Base-by-base conservation (phyloP, 1,140 invertebrate species). In the Bombus sibiricus region DNA sequence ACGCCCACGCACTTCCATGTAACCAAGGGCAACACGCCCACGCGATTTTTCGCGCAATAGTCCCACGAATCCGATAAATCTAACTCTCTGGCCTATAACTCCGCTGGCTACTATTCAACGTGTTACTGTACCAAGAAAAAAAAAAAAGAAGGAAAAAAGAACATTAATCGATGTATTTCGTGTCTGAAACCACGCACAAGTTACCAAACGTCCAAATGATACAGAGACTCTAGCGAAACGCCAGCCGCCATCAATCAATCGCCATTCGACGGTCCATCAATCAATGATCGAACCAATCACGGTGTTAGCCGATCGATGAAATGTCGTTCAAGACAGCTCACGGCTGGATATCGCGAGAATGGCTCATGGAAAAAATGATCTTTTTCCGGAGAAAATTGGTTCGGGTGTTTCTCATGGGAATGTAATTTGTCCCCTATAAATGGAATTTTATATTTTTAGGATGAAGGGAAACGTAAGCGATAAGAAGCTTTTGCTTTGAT, bases 231-330 rank as follows among this genome's bases (percentile, higher is more conserved):
- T 3, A 43, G 28, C 32, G n/a, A 22, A 39, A 74, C 1, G 72
- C 57, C 25, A 13, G 8, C 8, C 34, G 28, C 75, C 53, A 77
- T 77, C 75, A 62, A 77, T 77, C 75, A 77, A 77, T 18, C 34
- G 34, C 28, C 15, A 3, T 25, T 32, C n/a, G 43, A 75, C 47
- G 47, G 47, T 57, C 57, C 75, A 77, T 77, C 57, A n/a, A 77
- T 77, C 75, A 77, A 39, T 77, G 75, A 77, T 77, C 75, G 37
- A 77, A 10, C 18, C 34, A 37, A 77, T 77, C 57, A 12, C 34
- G 47, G 25, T n/a, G 57, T 34, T 28, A 34, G 5, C 25, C 15
- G 75, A 62, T 77, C 75, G 75, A 62, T 77, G 34, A 57, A 77
- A 77, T 34, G 57, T 41, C 53, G 75, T 18, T 75, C 25, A 57